These are phyloP conservation scores for Lithobates pipiens DNA, from an alignment of 2,797 vertebrate genomes.

Conservation along the genomic window DNA sequence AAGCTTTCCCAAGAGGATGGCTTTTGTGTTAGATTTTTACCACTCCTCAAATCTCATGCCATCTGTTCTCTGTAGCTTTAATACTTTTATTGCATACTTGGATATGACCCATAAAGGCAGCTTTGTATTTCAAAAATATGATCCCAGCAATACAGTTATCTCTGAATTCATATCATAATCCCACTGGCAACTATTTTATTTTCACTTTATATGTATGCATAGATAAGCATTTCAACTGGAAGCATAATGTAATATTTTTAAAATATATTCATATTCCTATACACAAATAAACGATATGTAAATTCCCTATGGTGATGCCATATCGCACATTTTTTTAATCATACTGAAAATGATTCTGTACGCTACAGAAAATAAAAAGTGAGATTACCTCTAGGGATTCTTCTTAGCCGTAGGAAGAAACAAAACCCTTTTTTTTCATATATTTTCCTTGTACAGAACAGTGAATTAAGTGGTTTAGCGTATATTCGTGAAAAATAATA, in stretches of 20 bases:
- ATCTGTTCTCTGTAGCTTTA: slow-evolving; percentile 68
- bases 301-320: not conserved
- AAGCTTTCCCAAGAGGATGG: slow-evolving; percentile 59
- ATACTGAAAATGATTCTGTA: not conserved
- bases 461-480: too few species aligned
- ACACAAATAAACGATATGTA: not conserved
- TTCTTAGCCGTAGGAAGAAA: too few species aligned
- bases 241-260: slow-evolving; percentile 3
- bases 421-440: too few species aligned
- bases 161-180: slow-evolving; percentile 62
- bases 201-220: slow-evolving; percentile 2
- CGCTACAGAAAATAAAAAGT: not conserved
- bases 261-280: slow-evolving; percentile 31
- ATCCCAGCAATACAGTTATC: slow-evolving; percentile 62
- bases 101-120: slow-evolving; percentile 64
- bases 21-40: slow-evolving; percentile 53
- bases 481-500: too few species aligned
- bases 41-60: slow-evolving; percentile 65
- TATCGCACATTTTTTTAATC: not conserved
- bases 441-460: too few species aligned
- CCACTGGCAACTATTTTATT: slow-evolving; percentile 52
- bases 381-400: too few species aligned
- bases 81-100: slow-evolving; percentile 64
- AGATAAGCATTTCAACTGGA: not conserved
- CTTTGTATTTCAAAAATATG: slow-evolving; percentile 62